These are phyloP conservation scores for Epinotia bilunana DNA, from an alignment of 2,888 invertebrate species.

Conservation along the genomic window DNA sequence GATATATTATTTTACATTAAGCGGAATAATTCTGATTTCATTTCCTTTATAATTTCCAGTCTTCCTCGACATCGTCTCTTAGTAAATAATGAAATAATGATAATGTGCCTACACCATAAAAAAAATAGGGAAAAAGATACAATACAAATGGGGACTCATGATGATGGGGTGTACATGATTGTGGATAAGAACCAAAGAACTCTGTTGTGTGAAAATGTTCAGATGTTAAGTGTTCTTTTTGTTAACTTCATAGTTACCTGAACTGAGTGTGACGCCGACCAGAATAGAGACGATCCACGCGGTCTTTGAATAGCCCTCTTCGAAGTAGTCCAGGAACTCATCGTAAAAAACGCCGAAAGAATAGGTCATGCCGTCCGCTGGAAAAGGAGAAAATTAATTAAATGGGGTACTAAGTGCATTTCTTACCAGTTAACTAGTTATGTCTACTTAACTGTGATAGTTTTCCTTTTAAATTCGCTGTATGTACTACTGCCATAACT, in stretches of 20 bases:
- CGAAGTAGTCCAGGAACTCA: constrained; percentile 93
- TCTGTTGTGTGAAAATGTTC: not conserved
- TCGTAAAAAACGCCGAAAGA: constrained; percentile 97
- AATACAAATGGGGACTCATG: too few relatives aligned
- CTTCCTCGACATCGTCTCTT: not conserved
- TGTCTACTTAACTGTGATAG: too few relatives aligned
- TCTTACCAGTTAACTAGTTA: too few relatives aligned
- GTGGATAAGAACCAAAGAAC: not conserved
- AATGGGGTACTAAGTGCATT: too few relatives aligned
- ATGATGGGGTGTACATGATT: too few relatives aligned
- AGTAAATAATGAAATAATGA: not conserved
- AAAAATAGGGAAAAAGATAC: too few relatives aligned
- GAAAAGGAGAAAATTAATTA: constrained; percentile 63
- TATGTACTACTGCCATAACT: too few relatives aligned
- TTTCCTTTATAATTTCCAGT: not conserved
- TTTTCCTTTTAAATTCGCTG: too few relatives aligned
- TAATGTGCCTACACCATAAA: too few relatives aligned
- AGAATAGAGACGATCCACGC: constrained; percentile 97
- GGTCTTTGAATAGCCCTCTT: constrained; percentile 93
- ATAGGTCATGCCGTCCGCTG: constrained; percentile 99
- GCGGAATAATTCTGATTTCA: too few relatives aligned
- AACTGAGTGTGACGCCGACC: constrained; percentile 97
- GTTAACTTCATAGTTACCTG: constrained; percentile 86
- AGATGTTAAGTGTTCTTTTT: not conserved
- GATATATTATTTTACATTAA: too few relatives aligned